Evolutionary conservation across 2,113 vertebrate species (phyloP).

Genomic region (Clupea harengus): DNA sequence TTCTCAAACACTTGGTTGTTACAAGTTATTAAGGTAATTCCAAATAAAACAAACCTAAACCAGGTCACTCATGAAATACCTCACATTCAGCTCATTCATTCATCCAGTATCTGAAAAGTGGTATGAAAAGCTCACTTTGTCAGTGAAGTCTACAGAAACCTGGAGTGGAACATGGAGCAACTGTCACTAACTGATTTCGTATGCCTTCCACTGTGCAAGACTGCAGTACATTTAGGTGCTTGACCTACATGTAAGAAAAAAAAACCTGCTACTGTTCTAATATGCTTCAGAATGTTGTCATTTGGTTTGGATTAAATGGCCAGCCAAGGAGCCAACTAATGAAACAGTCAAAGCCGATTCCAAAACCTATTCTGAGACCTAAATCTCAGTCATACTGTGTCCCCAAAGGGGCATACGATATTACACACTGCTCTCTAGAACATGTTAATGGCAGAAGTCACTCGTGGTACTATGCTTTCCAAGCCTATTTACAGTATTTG

Average conservation of each 20-base stretch:
- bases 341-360: conserved; percentile 21
- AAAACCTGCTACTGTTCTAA: conserved; percentile 17
- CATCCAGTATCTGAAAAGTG: neutral
- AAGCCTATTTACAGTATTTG: neutral
- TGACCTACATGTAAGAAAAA: neutral
- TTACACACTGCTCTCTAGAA: neutral
- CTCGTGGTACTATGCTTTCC: neutral
- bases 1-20: neutral
- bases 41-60: neutral
- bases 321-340: conserved; percentile 10
- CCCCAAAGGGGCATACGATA: conserved; percentile 2
- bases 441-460: conserved; percentile 8
- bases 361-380: neutral
- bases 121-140: neutral
- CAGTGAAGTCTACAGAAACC: neutral
- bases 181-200: neutral
- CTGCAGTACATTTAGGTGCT: neutral
- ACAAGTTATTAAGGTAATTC: neutral
- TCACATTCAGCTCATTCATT: neutral
- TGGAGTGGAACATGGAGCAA: neutral
- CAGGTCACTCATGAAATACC: neutral
- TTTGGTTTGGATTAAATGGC: conserved; percentile 22
- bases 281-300: conserved; percentile 12
- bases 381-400: conserved; percentile 23
- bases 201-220: neutral